phyloP scores from a whole-genome alignment of 2,888 invertebrate genomes.

The Hyles lineata region DNA sequence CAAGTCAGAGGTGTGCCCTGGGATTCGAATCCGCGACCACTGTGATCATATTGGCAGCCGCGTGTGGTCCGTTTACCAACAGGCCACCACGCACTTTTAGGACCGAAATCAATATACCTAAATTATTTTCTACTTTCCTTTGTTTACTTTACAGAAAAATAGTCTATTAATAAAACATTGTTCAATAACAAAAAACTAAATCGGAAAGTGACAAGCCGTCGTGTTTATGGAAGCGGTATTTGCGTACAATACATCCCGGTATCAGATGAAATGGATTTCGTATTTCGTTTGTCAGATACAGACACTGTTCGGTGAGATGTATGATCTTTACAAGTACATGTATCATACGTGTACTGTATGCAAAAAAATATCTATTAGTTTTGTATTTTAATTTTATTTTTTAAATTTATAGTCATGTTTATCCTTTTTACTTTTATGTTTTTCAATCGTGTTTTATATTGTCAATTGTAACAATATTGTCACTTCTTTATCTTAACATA shows the following conservation, averaged over 20 bases:
- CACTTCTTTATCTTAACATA: no score
- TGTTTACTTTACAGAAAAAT: no score
- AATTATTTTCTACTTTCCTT: no score
- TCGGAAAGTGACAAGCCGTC: not conserved
- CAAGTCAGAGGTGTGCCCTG: no score
- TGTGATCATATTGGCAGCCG: no score
- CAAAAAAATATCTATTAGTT: not conserved
- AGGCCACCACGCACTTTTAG: no score
- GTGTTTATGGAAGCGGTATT: not conserved
- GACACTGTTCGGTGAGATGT: not conserved
- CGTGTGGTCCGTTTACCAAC: no score
- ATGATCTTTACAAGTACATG: not conserved
- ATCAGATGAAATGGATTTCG: not conserved
- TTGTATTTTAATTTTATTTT: not conserved
- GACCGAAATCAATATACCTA: no score
- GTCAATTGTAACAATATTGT: no score
- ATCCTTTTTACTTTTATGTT: no score
- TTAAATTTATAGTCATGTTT: not conserved
- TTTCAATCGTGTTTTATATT: no score
- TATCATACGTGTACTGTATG: not conserved
- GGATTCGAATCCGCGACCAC: no score
- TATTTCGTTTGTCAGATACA: constrained; percentile 3
- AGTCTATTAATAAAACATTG: not conserved
- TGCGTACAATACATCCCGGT: not conserved
- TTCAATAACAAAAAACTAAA: not conserved